A percentile compares a stretch with the other conserved stretches of the same genome.
Conservation (phyloP, 2,113 vertebrate genomes). For the Scytalopus superciliaris region DNA sequence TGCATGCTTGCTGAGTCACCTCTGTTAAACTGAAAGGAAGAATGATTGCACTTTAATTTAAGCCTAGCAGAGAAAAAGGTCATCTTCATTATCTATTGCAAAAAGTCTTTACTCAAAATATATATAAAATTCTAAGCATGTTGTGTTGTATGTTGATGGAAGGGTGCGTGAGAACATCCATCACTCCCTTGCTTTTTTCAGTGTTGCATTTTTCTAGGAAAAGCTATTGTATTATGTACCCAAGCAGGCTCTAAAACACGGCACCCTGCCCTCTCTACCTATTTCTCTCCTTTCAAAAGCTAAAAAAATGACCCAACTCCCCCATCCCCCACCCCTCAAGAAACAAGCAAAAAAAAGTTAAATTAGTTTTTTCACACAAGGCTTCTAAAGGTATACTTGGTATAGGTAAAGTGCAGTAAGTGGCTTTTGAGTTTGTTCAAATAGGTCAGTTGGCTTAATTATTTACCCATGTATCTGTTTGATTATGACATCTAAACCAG, state of each 20-base stretch:
- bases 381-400: not conserved
- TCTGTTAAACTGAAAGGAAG: not conserved
- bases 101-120: not conserved
- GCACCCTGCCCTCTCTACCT: not conserved
- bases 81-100: not conserved
- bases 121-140: not conserved
- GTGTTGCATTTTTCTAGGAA: not conserved
- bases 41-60: not conserved
- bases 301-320: not conserved
- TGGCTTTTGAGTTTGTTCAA: constrained; percentile 1
- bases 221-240: not conserved
- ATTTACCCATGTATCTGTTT: constrained; percentile 52
- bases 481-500: constrained; percentile 29
- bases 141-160: not conserved
- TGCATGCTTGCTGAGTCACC: not conserved
- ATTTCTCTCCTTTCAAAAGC: not conserved
- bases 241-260: not conserved
- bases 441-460: constrained; percentile 60
- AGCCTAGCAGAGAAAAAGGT: not conserved
- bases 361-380: not conserved
- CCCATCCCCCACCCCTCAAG: too few relatives aligned
- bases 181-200: not conserved
- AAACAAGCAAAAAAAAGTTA: too few relatives aligned
- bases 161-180: not conserved
- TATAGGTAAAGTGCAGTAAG: not conserved